Percentiles rank a stretch among this genome's conserved stretches.
Evolutionary conservation across 2,797 vertebrate genomes (phyloP).

Genomic region (Gobio occitaniae): DNA sequence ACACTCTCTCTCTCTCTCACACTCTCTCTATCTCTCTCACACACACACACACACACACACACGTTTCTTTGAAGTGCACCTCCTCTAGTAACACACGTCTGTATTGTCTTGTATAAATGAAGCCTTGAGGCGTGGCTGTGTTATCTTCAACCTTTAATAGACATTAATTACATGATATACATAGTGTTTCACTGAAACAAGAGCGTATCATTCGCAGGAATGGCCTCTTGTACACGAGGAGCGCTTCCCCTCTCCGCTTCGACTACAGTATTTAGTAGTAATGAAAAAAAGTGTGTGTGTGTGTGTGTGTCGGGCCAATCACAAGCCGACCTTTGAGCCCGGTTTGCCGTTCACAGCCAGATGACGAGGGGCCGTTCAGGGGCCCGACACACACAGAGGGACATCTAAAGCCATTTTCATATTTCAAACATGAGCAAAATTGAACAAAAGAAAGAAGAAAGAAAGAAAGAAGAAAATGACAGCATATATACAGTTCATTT

Average conservation of each 20-base stretch:
- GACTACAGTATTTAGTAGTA: conserved; percentile 75
- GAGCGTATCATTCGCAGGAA: conserved; percentile 79
- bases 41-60: no score
- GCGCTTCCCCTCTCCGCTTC: conserved; percentile 72
- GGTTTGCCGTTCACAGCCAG: conserved; percentile 43
- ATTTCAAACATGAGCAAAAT: conserved; percentile 66
- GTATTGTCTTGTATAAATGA: no score
- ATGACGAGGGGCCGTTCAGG: conserved; percentile 1
- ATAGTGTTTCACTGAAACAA: conserved; percentile 99
- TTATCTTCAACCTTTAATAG: conserved; percentile 85
- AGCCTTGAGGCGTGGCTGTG: conserved; percentile 34
- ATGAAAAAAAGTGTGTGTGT: conserved; percentile 51
- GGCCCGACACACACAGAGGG: conserved; percentile 37
- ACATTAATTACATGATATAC: conserved; percentile 90
- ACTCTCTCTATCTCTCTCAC: no score
- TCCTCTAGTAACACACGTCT: neutral
- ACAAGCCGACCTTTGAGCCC: conserved; percentile 15
- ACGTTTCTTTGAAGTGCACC: neutral
- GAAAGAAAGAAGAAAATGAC: conserved; percentile 69
- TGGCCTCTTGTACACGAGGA: conserved; percentile 81
- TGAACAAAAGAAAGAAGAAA: conserved; percentile 71
- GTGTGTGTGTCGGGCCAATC: conserved; percentile 53
- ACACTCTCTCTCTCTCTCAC: no score
- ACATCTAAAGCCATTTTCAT: conserved; percentile 59
- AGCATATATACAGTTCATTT: conserved; percentile 77